phyloP scores from a whole-genome alignment of 2,113 vertebrate genomes.

The Sander vitreus region DNA sequence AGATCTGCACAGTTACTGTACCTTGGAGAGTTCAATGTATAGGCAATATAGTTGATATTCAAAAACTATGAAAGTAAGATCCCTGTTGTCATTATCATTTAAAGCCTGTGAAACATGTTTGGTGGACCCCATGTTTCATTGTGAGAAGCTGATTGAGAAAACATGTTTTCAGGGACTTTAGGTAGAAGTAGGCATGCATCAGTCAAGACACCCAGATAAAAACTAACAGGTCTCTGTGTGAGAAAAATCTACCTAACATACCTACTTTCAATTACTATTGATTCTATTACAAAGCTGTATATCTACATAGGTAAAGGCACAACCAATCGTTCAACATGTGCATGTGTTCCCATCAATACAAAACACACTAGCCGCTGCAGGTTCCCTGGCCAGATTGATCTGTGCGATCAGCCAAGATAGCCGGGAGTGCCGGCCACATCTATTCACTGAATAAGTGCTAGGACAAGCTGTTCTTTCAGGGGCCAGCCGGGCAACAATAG shows the following conservation, averaged over 20 bases:
- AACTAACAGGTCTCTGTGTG: too few relatives aligned
- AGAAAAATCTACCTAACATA: background rate
- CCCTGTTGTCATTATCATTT: background rate
- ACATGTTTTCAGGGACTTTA: background rate
- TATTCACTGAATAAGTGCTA: conserved; percentile 79
- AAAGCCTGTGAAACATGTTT: background rate
- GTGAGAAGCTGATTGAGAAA: background rate
- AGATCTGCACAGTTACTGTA: background rate
- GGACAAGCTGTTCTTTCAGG: conserved; percentile 81
- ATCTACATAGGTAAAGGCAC: background rate
- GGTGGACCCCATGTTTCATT: background rate
- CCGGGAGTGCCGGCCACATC: conserved; percentile 67
- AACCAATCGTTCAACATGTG: background rate
- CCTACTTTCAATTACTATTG: background rate
- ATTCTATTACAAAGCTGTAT: background rate
- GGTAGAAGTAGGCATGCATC: background rate
- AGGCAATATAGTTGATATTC: background rate
- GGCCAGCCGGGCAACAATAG: conserved; percentile 76
- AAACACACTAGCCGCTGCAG: conserved; percentile 35
- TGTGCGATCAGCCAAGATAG: conserved; percentile 70
- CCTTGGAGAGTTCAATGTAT: background rate
- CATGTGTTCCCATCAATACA: background rate
- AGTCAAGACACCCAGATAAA: background rate
- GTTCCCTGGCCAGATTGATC: conserved; percentile 73
- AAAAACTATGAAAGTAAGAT: background rate